phyloP scores from a whole-genome alignment of 2,888 invertebrate genomes.

The Melanostoma mellinum region DNA sequence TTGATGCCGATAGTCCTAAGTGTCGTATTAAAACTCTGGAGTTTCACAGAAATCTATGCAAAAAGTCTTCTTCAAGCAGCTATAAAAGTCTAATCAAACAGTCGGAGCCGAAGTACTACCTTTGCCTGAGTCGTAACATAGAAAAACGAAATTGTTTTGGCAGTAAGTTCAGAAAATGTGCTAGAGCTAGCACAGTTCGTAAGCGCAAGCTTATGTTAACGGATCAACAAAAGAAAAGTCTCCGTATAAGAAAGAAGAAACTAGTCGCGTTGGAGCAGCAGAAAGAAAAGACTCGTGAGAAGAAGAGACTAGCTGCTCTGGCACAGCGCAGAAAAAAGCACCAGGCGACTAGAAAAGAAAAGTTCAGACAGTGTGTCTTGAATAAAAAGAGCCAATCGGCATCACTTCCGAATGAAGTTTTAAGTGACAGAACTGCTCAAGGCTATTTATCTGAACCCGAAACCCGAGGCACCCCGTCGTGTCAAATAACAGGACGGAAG shows the following conservation, averaged over 20 bases:
- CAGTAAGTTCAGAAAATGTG: slow-evolving; percentile 74
- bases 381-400: slow-evolving; percentile 22
- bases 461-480: slow-evolving; percentile 73
- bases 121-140: slow-evolving; percentile 79
- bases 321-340: slow-evolving; percentile 64
- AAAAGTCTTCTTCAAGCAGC: slow-evolving; percentile 80
- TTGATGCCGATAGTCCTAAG: slow-evolving; percentile 47
- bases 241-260: slow-evolving; percentile 76
- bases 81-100: slow-evolving; percentile 82
- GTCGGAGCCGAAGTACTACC: slow-evolving; percentile 80
- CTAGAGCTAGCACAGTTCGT: slow-evolving; percentile 74
- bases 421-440: slow-evolving; percentile 78
- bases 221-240: slow-evolving; percentile 79
- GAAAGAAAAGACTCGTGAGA: slow-evolving; percentile 75
- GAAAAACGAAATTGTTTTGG: slow-evolving; percentile 78
- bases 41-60: slow-evolving; percentile 77
- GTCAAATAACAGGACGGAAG: slow-evolving; percentile 65
- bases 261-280: slow-evolving; percentile 75
- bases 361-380: slow-evolving; percentile 48
- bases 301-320: slow-evolving; percentile 68
- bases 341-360: slow-evolving; percentile 56
- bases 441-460: slow-evolving; percentile 82
- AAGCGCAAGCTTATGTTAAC: slow-evolving; percentile 79
- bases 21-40: slow-evolving; percentile 79
- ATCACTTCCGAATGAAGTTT: slow-evolving; percentile 69